Base-by-base conservation (phyloP, 2,113 vertebrate genomes). In the Pterocles orientalis region DNA sequence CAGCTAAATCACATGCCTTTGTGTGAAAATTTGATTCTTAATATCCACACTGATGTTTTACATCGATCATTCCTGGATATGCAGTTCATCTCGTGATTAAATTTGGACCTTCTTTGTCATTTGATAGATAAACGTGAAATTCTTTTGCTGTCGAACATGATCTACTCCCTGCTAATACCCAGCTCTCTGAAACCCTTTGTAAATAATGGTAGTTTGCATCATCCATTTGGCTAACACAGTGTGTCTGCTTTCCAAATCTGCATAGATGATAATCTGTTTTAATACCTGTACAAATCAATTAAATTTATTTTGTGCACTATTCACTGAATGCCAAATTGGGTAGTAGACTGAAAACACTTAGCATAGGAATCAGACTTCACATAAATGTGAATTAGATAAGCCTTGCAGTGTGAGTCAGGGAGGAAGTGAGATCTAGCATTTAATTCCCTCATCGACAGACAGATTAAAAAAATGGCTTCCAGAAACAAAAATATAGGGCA, bases 201-300 rank as follows among this genome's bases (percentile, higher is more conserved):
- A 86, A 92, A 82, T 92, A 92, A 93, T 45, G 94, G n/a, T 12
- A 70, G 47, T 94, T 92, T 88, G 51, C 83, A 83, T 94, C 87
- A 95, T 88, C 68, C 29, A 0, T 83, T 88, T 96, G 91, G 68
- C 80, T 90, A 69, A 80, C 48, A 66, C 8, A 7, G 8, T 48
- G 62, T 66, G 58, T 72, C 78, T 92, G 80, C 72, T 64, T 95
- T 97, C 73, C 83, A 92, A 81, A 82, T 60, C 34, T 75, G 54
- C 3, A 24, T 89, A 92, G 83, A 95, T 91, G 77, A 82, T 86
- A 82, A 97, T 91, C 92, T 91, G 29, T 70, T 90, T 94, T 88
- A 93, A 95, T 94, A 92, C 76, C 66, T 92, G 90, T 87, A 86
- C 71, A 82, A 81, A 95, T 94, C 90, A 95, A 91, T 93, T 95